These are phyloP conservation scores for Zaprionus lachaisei DNA, from an alignment of 1,140 invertebrate genomes.

Conservation along the genomic window DNA sequence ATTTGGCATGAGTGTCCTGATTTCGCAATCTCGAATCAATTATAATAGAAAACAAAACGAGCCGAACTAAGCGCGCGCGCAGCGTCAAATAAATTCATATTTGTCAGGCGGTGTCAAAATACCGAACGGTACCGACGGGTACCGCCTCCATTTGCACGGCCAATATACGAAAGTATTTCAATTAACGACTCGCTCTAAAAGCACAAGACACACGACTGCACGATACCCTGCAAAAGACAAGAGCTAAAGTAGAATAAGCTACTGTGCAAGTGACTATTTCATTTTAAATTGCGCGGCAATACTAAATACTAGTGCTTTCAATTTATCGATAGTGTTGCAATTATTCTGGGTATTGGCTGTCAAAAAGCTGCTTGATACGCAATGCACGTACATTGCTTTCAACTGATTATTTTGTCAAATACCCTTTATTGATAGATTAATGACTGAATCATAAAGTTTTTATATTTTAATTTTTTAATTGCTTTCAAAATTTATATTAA, in stretches of 20 bases:
- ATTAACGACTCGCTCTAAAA: conserved; percentile 19
- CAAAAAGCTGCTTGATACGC: neutral
- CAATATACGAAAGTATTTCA: conserved; percentile 42
- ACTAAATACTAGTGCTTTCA: neutral
- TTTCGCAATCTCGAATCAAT: conserved; percentile 64
- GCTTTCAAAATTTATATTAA: neutral
- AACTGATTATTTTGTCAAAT: neutral
- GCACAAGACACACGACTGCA: neutral
- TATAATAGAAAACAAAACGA: conserved; percentile 62
- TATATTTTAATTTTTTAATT: too few species aligned
- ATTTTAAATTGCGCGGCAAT: neutral
- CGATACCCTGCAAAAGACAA: conserved; percentile 9
- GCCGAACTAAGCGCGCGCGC: conserved; percentile 29
- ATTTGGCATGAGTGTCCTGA: conserved; percentile 14
- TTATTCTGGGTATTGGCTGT: neutral
- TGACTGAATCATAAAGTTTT: too few species aligned
- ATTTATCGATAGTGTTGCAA: neutral
- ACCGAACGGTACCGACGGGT: conserved; percentile 56
- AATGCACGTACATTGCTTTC: neutral
- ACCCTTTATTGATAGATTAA: too few species aligned
- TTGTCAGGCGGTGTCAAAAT: conserved; percentile 65
- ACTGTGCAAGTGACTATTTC: neutral
- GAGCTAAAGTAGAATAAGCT: neutral
- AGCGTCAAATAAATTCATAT: conserved; percentile 60
- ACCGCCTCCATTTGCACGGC: conserved; percentile 24